Evolutionary conservation across 1,140 invertebrate species (phyloP), one percentile per base, ranked within the genome.

Genomic region (Cotesia chilonis): DNA sequence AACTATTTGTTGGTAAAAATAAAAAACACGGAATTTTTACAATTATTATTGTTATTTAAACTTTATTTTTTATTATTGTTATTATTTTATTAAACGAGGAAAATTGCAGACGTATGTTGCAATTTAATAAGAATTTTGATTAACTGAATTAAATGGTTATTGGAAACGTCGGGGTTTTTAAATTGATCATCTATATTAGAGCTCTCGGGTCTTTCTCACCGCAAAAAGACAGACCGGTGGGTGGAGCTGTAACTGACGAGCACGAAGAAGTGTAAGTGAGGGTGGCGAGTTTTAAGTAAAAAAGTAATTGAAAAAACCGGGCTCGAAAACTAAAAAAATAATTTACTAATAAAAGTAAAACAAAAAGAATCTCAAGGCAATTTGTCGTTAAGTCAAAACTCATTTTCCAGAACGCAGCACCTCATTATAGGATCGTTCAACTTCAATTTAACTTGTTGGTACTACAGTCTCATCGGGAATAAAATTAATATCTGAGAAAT

Each of bases 121-220:
- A 73, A 81, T 80, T 81, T 87, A 85, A 87, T 86, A 85, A 83
- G 81, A 83, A 85, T 85, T 87, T 86, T 85, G 85, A 87, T 87
- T 85, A 84, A 87, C 84, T 81, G 83, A 87, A 87, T 86, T 85
- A 87, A 87, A 87, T 85, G 81, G 84, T 82, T 85, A 85, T 85
- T 83, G 82, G 78, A 81, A 80, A 80, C 75, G 73, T 79, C 79
- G 41, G 63, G 35, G 41, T 69, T 79, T 82, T 83, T 81, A 77
- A 77, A 82, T 82, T 82, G 78, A 81, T 84, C 83, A 80, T 78
- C 77, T 84, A 82, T 81, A 84, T 86, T 79, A 80, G 78, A 71
- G 68, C 72, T 71, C 73, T 73, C 74, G 72, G 65, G 68, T 71
- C 28, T 65, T 17, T 37, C 20, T 60, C 68, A 14, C 17, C 10